Evolutionary conservation across 2,797 vertebrate genomes (phyloP).

Genomic region (Sebastiscus tertius): DNA sequence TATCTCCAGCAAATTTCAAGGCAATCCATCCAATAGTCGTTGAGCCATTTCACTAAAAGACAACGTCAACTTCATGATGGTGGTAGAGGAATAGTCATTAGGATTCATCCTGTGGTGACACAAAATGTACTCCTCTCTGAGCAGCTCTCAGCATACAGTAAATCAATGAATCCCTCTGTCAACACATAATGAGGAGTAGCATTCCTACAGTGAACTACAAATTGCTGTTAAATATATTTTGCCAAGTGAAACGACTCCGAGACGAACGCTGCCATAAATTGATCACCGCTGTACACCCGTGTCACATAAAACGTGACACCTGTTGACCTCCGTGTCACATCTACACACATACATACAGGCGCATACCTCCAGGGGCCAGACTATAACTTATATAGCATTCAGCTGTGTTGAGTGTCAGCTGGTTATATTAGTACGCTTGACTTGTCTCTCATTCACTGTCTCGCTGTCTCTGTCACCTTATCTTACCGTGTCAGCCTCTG

Average conservation of each 20-base stretch:
- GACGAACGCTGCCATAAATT: constrained; percentile 22
- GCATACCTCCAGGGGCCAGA: constrained; percentile 40
- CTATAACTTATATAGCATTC: constrained; percentile 68
- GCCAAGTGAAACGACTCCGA: constrained; percentile 14
- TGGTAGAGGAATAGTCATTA: neutral
- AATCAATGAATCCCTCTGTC: neutral
- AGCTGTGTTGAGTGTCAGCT: constrained; percentile 73
- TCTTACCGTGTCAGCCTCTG: neutral
- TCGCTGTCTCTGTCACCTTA: constrained; percentile 4
- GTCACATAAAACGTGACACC: constrained; percentile 60
- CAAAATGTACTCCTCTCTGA: neutral
- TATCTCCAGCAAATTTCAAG: neutral
- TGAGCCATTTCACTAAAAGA: neutral
- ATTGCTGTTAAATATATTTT: constrained; percentile 7
- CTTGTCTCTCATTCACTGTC: constrained; percentile 35
- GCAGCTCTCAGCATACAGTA: neutral
- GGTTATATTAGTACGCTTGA: constrained; percentile 54
- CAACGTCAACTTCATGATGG: neutral
- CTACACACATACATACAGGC: neutral
- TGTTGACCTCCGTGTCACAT: constrained; percentile 55
- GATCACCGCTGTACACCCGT: constrained; percentile 13
- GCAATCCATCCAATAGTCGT: neutral
- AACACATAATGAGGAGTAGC: constrained; percentile 2
- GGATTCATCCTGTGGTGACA: neutral
- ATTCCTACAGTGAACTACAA: neutral